Conservation (phyloP, 1,140 invertebrate genomes). For the Muscidifurax raptorellus region DNA sequence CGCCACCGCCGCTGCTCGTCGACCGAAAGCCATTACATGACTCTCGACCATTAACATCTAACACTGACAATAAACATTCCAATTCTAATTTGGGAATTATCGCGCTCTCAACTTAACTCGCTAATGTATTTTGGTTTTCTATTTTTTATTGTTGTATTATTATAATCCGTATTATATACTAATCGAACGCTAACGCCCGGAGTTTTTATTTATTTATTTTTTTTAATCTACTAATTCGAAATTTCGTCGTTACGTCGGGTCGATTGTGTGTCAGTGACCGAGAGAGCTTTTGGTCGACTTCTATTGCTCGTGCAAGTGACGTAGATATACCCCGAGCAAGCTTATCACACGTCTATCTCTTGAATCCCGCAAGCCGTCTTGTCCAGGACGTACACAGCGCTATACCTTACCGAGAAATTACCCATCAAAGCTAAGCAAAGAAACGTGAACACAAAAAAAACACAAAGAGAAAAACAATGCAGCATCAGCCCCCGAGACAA, state of each 20-base stretch:
- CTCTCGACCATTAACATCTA: constrained; percentile 2
- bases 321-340: background rate
- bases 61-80: background rate
- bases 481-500: background rate
- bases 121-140: background rate
- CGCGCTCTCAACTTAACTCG: background rate
- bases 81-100: background rate
- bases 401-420: constrained; percentile 12
- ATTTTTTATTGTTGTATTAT: background rate
- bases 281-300: constrained; percentile 27
- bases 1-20: constrained; percentile 4
- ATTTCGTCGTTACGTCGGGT: too few species aligned
- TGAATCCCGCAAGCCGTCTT: background rate
- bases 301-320: background rate
- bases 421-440: background rate
- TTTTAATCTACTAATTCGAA: background rate
- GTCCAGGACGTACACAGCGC: background rate
- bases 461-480: background rate
- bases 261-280: background rate
- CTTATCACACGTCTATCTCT: background rate
- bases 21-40: constrained; percentile 13
- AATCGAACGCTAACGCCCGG: background rate
- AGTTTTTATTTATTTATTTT: background rate
- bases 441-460: background rate
- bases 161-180: too few species aligned